These are phyloP conservation scores for Oenanthe melanoleuca DNA, from an alignment of 2,113 vertebrate species.

Conservation along the genomic window DNA sequence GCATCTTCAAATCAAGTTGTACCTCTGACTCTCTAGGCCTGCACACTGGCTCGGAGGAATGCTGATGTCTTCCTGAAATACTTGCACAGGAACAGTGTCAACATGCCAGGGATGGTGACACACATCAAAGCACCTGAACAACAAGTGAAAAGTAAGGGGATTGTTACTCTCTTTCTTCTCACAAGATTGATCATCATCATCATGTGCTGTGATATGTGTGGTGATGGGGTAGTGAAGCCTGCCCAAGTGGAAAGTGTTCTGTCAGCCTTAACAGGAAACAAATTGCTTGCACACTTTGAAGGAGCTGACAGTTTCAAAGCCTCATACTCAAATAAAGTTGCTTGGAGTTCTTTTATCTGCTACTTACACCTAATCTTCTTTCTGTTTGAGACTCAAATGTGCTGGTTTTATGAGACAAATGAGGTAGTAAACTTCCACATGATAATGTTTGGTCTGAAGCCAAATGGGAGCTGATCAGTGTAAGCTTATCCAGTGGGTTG, in stretches of 20 bases:
- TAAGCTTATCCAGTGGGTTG: not conserved
- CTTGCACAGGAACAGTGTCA: conserved; percentile 97
- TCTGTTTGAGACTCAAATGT: not conserved
- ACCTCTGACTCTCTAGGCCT: conserved; percentile 79
- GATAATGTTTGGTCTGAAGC: not conserved
- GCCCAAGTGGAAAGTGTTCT: not conserved
- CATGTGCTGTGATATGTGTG: not conserved
- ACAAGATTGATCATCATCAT: not conserved
- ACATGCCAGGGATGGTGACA: conserved; percentile 98
- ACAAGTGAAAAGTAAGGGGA: conserved; percentile 95
- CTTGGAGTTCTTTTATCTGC: not conserved
- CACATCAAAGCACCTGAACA: conserved; percentile 97
- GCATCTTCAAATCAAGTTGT: not conserved
- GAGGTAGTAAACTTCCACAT: not conserved
- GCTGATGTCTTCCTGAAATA: conserved; percentile 99
- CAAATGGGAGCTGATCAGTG: not conserved
- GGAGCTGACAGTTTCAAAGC: not conserved
- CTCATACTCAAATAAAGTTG: not conserved
- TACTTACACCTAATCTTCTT: not conserved
- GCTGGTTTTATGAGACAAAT: not conserved
- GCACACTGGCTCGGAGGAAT: conserved; percentile 92
- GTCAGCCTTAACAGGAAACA: not conserved
- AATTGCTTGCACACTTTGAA: not conserved
- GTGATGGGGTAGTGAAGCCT: not conserved
- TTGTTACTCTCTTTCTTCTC: not conserved